Evolutionary conservation across 2,113 vertebrate species (phyloP), one percentile per base, ranked within the genome.

Genomic region (Marmota flaviventris): DNA sequence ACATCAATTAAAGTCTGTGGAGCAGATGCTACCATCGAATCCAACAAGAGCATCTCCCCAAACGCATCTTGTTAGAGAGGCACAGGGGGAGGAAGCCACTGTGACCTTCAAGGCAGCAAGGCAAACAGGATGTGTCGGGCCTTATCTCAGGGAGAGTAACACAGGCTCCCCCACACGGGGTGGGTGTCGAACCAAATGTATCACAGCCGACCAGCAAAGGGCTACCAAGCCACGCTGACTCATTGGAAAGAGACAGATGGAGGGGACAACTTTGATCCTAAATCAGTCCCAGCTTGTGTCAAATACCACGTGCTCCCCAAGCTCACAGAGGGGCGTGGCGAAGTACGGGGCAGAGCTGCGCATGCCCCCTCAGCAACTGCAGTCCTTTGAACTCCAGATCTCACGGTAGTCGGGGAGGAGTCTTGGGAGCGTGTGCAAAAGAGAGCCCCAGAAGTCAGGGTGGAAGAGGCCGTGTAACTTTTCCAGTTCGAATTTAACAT

Each of bases 261-360:
- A 91, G 34, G 37, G 48, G 77, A 77, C 90, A 97, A 97, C 96
- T 98, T 97, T 97, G 98, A 98, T 97, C 96, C 92, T 98, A 97
- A 98, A 98, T 97, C 92, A 98, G 97, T 91, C 88, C 96, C 98
- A 97, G 97, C 97, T 97, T 96, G 85, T 78, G 85, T 93, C 94
- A 92, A 94, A 83, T 18, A 70, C 90, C 96, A 89, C 86, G 77
- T 89, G 95, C 87, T 69, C 37, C 25, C 29, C 92, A 78, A 84
- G 76, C 72, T 76, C 1, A 1, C 29, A 20, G 85, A 87, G 82
- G 56, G 85, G 77, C 2, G 48, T 73, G 73, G 76, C 56, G 56
- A n/a, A 34, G 72, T 34, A 4, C 39, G 69, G 42, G 34, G 37
- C 20, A 1, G 6, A 67, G 48, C 58, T 73, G 65, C 5, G 2